Evolutionary conservation across 2,888 invertebrate genomes (phyloP).

Genomic region (Agrotis exclamationis): DNA sequence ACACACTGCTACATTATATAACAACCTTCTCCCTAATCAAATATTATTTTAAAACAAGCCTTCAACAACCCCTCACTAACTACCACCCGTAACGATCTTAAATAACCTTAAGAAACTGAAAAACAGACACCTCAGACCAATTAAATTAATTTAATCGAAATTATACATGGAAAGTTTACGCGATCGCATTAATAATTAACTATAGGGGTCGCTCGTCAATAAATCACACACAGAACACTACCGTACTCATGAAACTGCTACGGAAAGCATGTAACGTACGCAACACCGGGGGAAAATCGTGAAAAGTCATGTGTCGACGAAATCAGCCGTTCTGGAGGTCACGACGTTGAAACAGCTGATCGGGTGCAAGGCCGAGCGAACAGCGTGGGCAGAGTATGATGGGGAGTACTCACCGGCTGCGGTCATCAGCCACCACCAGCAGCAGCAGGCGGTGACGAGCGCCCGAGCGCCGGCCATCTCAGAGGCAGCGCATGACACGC

Average conservation of each 20-base stretch:
- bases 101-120: conserved; percentile 50
- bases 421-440: conserved; percentile 90
- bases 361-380: conserved; percentile 41
- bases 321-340: conserved; percentile 68
- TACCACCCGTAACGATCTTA: conserved; percentile 20
- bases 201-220: conserved; percentile 22
- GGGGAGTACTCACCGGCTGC: conserved; percentile 88
- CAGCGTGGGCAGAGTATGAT: conserved; percentile 30
- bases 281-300: conserved; percentile 71
- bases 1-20: conserved; percentile 58
- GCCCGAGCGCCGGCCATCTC: conserved; percentile 91
- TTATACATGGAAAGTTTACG: conserved; percentile 18
- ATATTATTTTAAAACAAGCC: conserved; percentile 1
- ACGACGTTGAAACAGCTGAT: conserved; percentile 81
- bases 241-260: conserved; percentile 72
- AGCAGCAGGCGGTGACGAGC: conserved; percentile 90
- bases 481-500: conserved; percentile 90
- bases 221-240: conserved; percentile 69
- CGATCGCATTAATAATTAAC: conserved; percentile 3
- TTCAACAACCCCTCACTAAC: conserved; percentile 4
- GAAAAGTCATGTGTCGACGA: conserved; percentile 74
- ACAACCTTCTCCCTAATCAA: conserved; percentile 28
- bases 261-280: conserved; percentile 71
- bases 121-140: conserved; percentile 24
- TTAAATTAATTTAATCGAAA: conserved; percentile 36